Base-by-base conservation (phyloP, 1,140 invertebrate species). In the Nasonia longicornis region DNA sequence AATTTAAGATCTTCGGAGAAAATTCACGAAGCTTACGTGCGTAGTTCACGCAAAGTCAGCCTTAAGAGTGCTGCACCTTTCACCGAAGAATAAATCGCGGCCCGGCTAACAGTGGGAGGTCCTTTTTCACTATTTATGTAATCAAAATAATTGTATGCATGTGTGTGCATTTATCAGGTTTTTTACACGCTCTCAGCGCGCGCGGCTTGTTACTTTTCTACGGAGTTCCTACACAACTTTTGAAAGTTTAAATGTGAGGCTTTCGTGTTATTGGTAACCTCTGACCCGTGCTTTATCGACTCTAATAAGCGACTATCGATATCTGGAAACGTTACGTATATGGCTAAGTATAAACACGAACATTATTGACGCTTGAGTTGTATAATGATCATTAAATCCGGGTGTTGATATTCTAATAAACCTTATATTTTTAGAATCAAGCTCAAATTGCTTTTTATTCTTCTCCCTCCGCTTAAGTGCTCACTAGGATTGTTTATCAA, bases 61-160 rank as follows among this genome's bases (percentile, higher is more conserved):
- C 63, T 77, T 67, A 63, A 45, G 22, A 67, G 38, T 20, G 4
- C 38, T 20, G 4, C 38, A 14, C 35, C 64, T 77, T 67, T 77
- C 75, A 69, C 26, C 8, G 26, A 77, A 77, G 22, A 77, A 67
- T 48, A 48, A 77, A 67, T 69, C 22, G 20, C 12, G 2, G 58
- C 31, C 29, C 26, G 16, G 35, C n/a, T 42, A 66, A 42, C 35
- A 64, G 12, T 42, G 10, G 31, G 64, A 72, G 64, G 58, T 76
- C 38, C 29, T n/a, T 75, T 64, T 75, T 75, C 20, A 16, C 1
- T 16, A 67, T 45, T 77, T 77, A 67, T 77, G 42, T 20, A 69
- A 69, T 77, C 64, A 42, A 42, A 45, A 67, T 77, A 45, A 64
- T 77, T 77, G 42, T 48, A 67, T 20, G 12, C 38, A 16, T 20